Evolutionary conservation across 1,140 invertebrate genomes (phyloP).

Genomic region (Xylocopa sonorina): DNA sequence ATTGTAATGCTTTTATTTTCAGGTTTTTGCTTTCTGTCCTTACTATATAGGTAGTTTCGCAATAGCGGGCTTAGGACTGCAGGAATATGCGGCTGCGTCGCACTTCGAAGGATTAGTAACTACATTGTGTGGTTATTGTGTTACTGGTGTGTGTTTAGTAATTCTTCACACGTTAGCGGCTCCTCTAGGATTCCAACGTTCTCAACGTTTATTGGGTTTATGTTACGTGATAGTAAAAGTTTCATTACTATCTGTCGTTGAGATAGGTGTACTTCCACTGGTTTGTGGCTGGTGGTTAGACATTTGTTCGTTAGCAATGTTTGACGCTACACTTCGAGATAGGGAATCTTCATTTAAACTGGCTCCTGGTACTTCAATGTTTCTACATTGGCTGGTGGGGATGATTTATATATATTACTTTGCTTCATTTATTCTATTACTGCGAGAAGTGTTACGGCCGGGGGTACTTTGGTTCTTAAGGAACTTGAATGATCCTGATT

Average conservation of each 20-base stretch:
- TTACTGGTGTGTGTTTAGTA: slow-evolving; percentile 93
- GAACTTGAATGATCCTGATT: slow-evolving; percentile 99
- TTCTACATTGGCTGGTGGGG: slow-evolving; percentile 99
- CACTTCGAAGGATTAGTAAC: slow-evolving; percentile 97
- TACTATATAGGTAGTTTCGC: slow-evolving; percentile 96
- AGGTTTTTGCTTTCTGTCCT: slow-evolving; percentile 95
- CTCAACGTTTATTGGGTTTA: slow-evolving; percentile 93
- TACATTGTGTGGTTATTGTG: slow-evolving; percentile 95
- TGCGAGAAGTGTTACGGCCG: slow-evolving; percentile 96
- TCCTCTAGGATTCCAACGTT: slow-evolving; percentile 89
- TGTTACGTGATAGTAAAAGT: slow-evolving; percentile 99
- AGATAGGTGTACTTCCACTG: slow-evolving; percentile 97
- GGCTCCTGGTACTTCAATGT: slow-evolving; percentile 97
- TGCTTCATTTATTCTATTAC: slow-evolving; percentile 96
- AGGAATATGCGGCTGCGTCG: slow-evolving; percentile 88
- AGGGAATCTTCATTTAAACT: slow-evolving; percentile 93
- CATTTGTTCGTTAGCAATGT: slow-evolving; percentile 97
- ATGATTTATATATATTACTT: slow-evolving; percentile 99
- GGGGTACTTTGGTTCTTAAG: slow-evolving; percentile 98
- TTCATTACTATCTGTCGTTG: slow-evolving; percentile 94
- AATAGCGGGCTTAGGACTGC: slow-evolving; percentile 89
- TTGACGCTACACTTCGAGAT: slow-evolving; percentile 95
- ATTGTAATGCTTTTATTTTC: slow-evolving; percentile 26
- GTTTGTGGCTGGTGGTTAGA: slow-evolving; percentile 99
- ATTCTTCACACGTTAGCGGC: slow-evolving; percentile 91